Percentiles rank a stretch among this genome's conserved stretches.
Conservation (phyloP, 2,113 vertebrate species). For the Baryphthengus martii region DNA sequence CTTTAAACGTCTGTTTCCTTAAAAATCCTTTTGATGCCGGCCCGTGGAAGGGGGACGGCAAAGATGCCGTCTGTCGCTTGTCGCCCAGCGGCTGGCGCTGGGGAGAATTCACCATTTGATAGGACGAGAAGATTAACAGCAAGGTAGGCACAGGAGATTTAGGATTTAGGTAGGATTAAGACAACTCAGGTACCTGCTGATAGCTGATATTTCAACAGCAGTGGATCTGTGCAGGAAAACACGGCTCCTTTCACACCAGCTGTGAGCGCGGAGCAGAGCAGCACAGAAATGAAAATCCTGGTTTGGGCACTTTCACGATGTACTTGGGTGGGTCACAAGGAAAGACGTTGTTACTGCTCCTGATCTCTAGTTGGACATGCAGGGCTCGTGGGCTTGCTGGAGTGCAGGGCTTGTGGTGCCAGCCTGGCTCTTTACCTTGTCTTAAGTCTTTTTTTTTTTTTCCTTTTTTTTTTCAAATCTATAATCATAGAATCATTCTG, state of each 20-base stretch:
- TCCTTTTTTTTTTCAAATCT: background rate
- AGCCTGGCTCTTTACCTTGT: background rate
- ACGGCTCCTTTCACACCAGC: background rate
- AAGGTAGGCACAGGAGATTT: background rate
- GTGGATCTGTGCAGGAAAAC: background rate
- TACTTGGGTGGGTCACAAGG: fast-evolving
- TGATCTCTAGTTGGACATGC: background rate
- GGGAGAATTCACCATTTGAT: background rate
- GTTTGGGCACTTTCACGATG: background rate
- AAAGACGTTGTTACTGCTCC: background rate
- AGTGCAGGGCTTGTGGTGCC: background rate
- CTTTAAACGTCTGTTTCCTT: background rate
- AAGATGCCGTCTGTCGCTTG: background rate
- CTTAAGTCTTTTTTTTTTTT: background rate
- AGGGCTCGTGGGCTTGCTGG: background rate
- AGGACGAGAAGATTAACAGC: slow-evolving; percentile 19
- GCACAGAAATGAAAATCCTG: background rate
- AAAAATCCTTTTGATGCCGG: background rate
- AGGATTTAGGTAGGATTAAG: slow-evolving; percentile 58
- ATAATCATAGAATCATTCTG: too few relatives aligned
- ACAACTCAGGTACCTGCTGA: slow-evolving; percentile 41
- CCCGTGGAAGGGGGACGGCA: background rate
- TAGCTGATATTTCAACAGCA: slow-evolving; percentile 40
- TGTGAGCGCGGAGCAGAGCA: background rate
- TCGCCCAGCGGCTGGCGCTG: background rate